Base-by-base conservation (phyloP, 2,113 vertebrate genomes). In the Saccopteryx bilineata region DNA sequence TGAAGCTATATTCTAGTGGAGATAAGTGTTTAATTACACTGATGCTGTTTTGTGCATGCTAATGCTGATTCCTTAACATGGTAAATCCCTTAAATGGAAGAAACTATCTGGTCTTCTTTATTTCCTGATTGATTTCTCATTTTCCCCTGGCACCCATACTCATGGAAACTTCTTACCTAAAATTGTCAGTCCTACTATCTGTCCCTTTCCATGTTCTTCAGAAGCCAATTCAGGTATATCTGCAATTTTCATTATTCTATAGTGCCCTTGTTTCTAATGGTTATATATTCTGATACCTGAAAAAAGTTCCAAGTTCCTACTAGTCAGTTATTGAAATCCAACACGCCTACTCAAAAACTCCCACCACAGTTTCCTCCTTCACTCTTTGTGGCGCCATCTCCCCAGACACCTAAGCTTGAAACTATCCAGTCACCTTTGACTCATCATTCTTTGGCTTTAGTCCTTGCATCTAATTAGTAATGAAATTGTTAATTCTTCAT, bases 341-440 rank as follows among this genome's bases (percentile, higher is more conserved):
- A 54, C 61, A 56, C 81, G 52, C 69, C 48, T 87, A 24, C 68
- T 60, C 68, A 54, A 11, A 65, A 58, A 84, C 58, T 76, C 26
- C 33, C 86, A 56, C 50, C 33, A 48, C 26, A 17, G 21, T 1
- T 19, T 66, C 54, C 46, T 90, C 17, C 19, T 52, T 90, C 58
- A 52, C 58, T 89, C 74, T 63, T 31, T 2, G 5, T 96, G 97
- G 93, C 6, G 4, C 87, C 69, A 1, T 24, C 31, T 26, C 78
- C 18, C 8, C 48, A 21, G 95, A 80, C 63, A 10, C 31, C 50
- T 81, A 33, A 46, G 50, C 81, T 58, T 78, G 96, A 96, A 95
- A 90, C 58, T 19, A 85, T 79, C 75, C 18, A 84, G 92, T 97
- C 96, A 96, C 65, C 87, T 72, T 90, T 98, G 97, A 96, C 95